These are phyloP conservation scores for Mugil cephalus DNA, from an alignment of 2,113 vertebrate genomes.

Conservation along the genomic window DNA sequence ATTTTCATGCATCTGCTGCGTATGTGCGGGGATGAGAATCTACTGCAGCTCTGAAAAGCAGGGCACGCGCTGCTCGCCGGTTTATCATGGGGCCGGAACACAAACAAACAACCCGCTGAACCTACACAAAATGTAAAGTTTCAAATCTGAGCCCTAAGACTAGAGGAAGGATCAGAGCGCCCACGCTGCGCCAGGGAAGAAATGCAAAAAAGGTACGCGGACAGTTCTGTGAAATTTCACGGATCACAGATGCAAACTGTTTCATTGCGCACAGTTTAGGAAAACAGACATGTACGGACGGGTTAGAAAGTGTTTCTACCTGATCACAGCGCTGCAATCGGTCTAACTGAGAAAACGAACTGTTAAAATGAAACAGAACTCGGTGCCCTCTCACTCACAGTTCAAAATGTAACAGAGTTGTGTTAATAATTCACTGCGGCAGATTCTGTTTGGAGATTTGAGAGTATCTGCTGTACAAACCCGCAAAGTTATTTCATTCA, in stretches of 20 bases:
- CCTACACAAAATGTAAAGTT: no score
- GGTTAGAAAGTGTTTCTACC: background rate
- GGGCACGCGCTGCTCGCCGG: background rate
- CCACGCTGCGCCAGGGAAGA: no score
- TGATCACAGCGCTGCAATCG: background rate
- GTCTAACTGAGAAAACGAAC: background rate
- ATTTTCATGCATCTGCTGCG: background rate
- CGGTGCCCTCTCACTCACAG: background rate
- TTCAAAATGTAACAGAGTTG: conserved; percentile 9
- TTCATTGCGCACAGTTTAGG: background rate
- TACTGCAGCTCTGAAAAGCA: background rate
- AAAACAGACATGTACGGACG: background rate
- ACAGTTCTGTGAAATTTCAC: no score
- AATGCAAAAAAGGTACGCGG: no score
- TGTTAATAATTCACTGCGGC: conserved; percentile 7
- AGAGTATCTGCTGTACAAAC: background rate
- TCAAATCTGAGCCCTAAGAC: no score
- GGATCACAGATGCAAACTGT: background rate
- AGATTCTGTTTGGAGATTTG: background rate
- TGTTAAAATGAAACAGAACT: background rate
- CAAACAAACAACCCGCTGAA: no score
- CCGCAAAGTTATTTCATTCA: no score
- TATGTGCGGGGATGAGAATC: background rate
- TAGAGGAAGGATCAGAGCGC: no score
- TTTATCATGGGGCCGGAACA: background rate